Percentiles rank a stretch among this genome's conserved stretches.
Evolutionary conservation across 2,113 vertebrate genomes (phyloP).

Genomic region (Pterophyllum scalare): DNA sequence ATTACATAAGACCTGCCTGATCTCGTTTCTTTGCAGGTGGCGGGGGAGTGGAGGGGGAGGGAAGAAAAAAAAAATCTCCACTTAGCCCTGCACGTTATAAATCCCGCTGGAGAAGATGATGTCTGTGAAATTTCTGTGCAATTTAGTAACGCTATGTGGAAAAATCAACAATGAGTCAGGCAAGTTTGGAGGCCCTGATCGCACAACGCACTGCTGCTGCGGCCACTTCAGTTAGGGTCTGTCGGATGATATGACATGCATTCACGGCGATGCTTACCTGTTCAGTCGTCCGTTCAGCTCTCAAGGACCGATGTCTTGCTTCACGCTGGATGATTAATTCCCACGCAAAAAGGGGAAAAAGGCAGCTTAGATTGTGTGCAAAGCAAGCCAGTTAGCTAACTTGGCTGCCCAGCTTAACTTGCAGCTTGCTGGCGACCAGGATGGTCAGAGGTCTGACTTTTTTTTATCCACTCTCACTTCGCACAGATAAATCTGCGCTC

Average conservation of each 20-base stretch:
- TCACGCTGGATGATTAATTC: conserved; percentile 41
- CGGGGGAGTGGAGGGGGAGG: background rate
- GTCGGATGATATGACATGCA: conserved; percentile 48
- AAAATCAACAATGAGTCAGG: conserved; percentile 53
- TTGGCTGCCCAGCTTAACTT: conserved; percentile 54
- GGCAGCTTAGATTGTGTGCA: conserved; percentile 10
- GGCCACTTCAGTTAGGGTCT: background rate
- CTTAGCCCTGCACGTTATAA: conserved; percentile 1
- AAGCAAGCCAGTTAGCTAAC: conserved; percentile 40
- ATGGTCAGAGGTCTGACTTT: conserved; percentile 55
- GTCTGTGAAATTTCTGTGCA: background rate
- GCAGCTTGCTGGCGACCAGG: conserved; percentile 27
- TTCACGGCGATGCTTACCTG: conserved; percentile 38
- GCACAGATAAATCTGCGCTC: conserved; percentile 14
- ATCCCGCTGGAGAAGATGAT: conserved; percentile 11
- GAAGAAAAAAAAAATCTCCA: conserved; percentile 8
- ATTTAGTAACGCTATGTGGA: conserved; percentile 15
- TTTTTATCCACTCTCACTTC: conserved; percentile 52
- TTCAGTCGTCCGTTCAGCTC: conserved; percentile 9
- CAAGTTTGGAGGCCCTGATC: conserved; percentile 41
- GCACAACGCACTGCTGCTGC: conserved; percentile 35
- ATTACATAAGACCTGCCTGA: conserved; percentile 51
- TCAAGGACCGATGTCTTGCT: conserved; percentile 24
- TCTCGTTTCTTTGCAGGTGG: conserved; percentile 46
- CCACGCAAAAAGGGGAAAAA: conserved; percentile 26